These are phyloP conservation scores for Didymodactylos carnosus DNA, from an alignment of 2,888 invertebrate species.

Conservation along the genomic window DNA sequence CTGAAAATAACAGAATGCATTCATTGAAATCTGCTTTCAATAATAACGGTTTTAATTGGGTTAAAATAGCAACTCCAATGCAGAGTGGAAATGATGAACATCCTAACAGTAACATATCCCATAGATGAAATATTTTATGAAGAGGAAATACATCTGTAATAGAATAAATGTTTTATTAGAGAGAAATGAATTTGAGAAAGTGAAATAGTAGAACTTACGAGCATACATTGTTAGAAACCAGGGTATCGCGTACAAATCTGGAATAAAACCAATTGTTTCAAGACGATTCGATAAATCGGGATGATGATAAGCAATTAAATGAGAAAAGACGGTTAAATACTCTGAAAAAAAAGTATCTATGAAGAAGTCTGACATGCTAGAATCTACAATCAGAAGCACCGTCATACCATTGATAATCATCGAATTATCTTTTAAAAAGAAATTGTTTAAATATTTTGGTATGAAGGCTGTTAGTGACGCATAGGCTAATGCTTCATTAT, in stretches of 20 bases:
- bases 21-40: slow-evolving; percentile 85
- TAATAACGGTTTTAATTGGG: slow-evolving; percentile 46
- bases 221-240: slow-evolving; percentile 98
- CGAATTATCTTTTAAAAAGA: slow-evolving; percentile 90
- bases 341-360: slow-evolving; percentile 45
- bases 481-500: slow-evolving; percentile 83
- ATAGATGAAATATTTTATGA: slow-evolving; percentile 84
- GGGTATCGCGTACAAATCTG: slow-evolving; percentile 89
- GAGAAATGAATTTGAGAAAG: background rate
- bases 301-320: slow-evolving; percentile 83
- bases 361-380: background rate
- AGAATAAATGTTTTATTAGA: slow-evolving; percentile 15
- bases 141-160: slow-evolving; percentile 75
- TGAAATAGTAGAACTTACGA: slow-evolving; percentile 46
- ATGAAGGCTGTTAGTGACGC: slow-evolving; percentile 83
- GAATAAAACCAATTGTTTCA: slow-evolving; percentile 70
- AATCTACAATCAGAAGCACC: background rate
- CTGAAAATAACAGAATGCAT: slow-evolving; percentile 90
- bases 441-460: slow-evolving; percentile 81
- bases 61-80: slow-evolving; percentile 74
- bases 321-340: slow-evolving; percentile 85
- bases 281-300: slow-evolving; percentile 73
- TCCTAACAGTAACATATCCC: slow-evolving; percentile 83
- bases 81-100: slow-evolving; percentile 78
- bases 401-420: slow-evolving; percentile 57